phyloP scores from a whole-genome alignment of 2,888 invertebrate species.

The Shargacucullia verbasci region DNA sequence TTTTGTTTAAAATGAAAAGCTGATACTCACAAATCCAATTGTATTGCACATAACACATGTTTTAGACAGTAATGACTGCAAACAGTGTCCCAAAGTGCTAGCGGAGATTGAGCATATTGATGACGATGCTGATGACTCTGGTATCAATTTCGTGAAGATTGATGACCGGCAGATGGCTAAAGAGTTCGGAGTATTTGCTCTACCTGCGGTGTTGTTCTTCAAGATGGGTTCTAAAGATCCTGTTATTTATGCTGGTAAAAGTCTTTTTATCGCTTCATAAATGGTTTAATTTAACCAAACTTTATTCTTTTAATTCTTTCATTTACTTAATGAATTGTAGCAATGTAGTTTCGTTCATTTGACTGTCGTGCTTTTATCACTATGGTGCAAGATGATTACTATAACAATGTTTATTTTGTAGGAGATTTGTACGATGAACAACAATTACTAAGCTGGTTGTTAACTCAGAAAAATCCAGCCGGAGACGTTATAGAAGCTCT shows the following conservation, averaged over 20 bases:
- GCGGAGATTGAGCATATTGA: constrained; percentile 97
- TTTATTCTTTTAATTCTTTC: neutral
- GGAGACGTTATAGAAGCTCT: constrained; percentile 97
- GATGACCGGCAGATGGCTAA: constrained; percentile 96
- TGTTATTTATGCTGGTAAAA: constrained; percentile 95
- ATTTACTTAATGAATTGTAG: no score
- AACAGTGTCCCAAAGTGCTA: constrained; percentile 96
- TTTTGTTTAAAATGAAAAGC: constrained; percentile 13
- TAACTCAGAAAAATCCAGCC: constrained; percentile 97
- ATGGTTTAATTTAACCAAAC: neutral
- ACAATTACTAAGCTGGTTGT: constrained; percentile 96
- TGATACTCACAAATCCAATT: constrained; percentile 69
- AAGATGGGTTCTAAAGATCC: constrained; percentile 96
- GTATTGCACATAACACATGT: constrained; percentile 87
- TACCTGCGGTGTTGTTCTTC: constrained; percentile 97
- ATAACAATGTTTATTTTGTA: constrained; percentile 63
- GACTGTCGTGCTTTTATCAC: no score
- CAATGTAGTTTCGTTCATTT: no score
- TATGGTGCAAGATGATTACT: no score
- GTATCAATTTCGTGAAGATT: constrained; percentile 97
- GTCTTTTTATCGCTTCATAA: neutral
- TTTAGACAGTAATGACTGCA: constrained; percentile 98
- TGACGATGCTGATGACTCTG: constrained; percentile 96
- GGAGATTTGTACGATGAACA: constrained; percentile 96
- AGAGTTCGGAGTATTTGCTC: constrained; percentile 95